Base-by-base conservation (phyloP, 2,888 invertebrate species). In the Pyrgus malvae region DNA sequence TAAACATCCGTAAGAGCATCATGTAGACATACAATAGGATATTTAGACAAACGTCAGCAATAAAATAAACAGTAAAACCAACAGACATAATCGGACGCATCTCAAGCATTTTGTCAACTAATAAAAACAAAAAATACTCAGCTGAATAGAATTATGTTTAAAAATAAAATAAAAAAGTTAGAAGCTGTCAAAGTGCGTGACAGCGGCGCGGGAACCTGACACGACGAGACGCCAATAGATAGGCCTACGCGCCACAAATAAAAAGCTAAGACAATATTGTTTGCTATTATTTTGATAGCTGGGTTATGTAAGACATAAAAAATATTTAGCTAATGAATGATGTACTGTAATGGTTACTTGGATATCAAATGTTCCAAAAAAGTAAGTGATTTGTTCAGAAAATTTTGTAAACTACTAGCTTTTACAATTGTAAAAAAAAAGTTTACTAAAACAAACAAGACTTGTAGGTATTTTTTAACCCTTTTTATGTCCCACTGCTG, bases 201-300 rank as follows among this genome's bases (percentile, higher is more conserved):
- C 83, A 80, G 79, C 79, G 83, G 81, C 85, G 82, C 83, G 78
- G 79, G 70, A 74, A 76, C 66, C 64, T 64, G 78, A 76, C 68
- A 74, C 71, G 68, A 54, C 66, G 67, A 68, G 72, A 74, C 75
- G 72, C 69, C 80, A 76, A 78, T 83, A 81, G 82, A 78, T 83
- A 81, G 82, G 83, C 83, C 80, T 83, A 78, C 50, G 41, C 40
- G 41, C 54, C 48, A 65, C 58, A 73, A 62, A 70, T 67, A 70
- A 76, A 76, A 71, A 71, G 74, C 68, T 64, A 58, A 61, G 62
- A 57, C 61, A 48, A 56, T 60, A 58, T 63, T 61, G 50, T 60
- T 58, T 56, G 55, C 42, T 25, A 3, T 2, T 12, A 41, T 35
- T 25, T 35, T 51, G 40, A 37, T 50, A 33, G 12, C 33, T 14